Conservation (phyloP, 2,113 vertebrate species). For the Grus americana region DNA sequence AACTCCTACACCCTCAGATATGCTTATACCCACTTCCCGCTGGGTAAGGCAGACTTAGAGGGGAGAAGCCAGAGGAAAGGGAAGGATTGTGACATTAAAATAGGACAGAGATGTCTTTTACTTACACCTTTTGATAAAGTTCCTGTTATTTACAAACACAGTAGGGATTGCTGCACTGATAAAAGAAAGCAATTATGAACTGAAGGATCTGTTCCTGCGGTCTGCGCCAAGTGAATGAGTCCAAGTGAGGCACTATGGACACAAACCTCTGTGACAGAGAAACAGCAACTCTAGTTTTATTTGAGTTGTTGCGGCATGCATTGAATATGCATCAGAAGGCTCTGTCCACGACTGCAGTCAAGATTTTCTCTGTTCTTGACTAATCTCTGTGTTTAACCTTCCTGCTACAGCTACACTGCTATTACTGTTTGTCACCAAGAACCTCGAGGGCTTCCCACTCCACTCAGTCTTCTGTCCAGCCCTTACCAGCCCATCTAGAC, state of each 20-base stretch:
- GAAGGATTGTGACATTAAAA: neutral
- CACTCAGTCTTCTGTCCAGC: neutral
- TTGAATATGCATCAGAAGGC: neutral
- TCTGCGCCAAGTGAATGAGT: neutral
- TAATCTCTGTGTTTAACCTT: neutral
- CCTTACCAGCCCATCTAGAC: neutral
- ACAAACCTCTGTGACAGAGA: neutral
- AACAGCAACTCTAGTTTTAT: neutral
- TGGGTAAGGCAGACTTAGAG: neutral
- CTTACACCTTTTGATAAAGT: neutral
- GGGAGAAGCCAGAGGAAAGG: neutral
- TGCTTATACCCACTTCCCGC: neutral
- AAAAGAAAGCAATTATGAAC: neutral
- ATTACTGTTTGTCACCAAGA: neutral
- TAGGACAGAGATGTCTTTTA: neutral
- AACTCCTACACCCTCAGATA: neutral
- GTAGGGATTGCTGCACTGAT: neutral
- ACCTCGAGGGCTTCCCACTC: neutral
- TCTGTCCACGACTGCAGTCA: neutral
- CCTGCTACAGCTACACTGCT: neutral
- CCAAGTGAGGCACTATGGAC: neutral
- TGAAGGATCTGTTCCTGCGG: neutral
- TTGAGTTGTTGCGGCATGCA: neutral
- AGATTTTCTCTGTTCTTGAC: neutral
- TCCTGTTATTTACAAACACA: neutral